A percentile compares a stretch with the other conserved stretches of the same genome.
Conservation (phyloP, 1,140 invertebrate genomes). For the Drosophila nigromelanica region DNA sequence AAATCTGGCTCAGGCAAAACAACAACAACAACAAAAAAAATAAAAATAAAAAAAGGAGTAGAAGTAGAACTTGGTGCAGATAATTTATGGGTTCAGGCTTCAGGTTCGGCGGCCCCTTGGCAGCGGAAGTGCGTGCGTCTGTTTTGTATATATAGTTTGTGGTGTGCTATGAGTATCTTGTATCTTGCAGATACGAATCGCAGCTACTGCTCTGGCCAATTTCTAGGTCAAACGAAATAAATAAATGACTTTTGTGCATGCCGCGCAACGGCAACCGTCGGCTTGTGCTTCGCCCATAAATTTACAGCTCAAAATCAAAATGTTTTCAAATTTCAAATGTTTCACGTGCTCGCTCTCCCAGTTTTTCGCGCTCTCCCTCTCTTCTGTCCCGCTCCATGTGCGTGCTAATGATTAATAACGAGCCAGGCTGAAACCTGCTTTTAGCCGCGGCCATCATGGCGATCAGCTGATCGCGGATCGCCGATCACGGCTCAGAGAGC, state of each 20-base stretch:
- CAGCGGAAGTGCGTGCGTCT: constrained; percentile 69
- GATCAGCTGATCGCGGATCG: constrained; percentile 61
- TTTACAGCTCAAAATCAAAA: constrained; percentile 64
- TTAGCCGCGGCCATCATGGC: constrained; percentile 73
- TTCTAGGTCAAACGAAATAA: constrained; percentile 66
- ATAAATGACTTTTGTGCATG: constrained; percentile 82
- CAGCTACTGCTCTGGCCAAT: constrained; percentile 49
- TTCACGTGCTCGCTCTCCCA: constrained; percentile 33
- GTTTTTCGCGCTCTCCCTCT: constrained; percentile 1
- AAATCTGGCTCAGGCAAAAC: neutral
- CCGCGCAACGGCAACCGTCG: constrained; percentile 57
- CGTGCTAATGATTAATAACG: constrained; percentile 70
- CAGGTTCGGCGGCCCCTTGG: constrained; percentile 32
- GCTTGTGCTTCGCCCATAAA: constrained; percentile 64
- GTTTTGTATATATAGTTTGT: constrained; percentile 15
- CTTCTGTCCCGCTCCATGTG: neutral
- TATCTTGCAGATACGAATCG: constrained; percentile 69
- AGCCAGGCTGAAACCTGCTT: constrained; percentile 65
- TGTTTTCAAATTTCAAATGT: constrained; percentile 42
- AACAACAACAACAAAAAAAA: too few species aligned
- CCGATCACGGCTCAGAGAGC: constrained; percentile 6
- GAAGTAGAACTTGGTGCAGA: constrained; percentile 53
- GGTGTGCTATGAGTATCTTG: constrained; percentile 31
- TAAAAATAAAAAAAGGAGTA: constrained; percentile 18
- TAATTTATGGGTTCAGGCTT: constrained; percentile 67